Percentiles rank a stretch among this genome's conserved stretches.
phyloP scores from a whole-genome alignment of 2,797 vertebrate species.

The Bufotes viridis region DNA sequence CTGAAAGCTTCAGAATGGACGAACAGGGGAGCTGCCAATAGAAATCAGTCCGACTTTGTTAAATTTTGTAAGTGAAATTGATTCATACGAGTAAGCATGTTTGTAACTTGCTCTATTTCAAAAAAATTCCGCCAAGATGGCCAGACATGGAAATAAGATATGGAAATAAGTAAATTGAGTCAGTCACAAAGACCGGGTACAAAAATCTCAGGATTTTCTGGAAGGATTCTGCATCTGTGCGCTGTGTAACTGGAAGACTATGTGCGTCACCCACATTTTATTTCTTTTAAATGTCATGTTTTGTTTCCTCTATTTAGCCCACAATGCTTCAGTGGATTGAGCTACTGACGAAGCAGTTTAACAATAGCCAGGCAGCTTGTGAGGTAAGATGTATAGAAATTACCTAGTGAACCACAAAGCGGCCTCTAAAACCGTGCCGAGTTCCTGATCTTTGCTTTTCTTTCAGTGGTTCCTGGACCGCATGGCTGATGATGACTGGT shows the following conservation, averaged over 20 bases:
- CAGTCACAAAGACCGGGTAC: too few species aligned
- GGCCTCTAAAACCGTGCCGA: not conserved
- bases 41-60: too few species aligned
- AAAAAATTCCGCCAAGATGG: too few species aligned
- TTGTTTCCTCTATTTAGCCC: slow-evolving; percentile 77
- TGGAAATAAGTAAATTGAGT: too few species aligned
- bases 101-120: too few species aligned
- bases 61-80: too few species aligned
- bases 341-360: slow-evolving; percentile 97
- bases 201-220: too few species aligned
- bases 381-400: slow-evolving; percentile 81
- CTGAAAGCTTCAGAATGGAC: too few species aligned
- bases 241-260: not conserved
- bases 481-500: slow-evolving; percentile 99
- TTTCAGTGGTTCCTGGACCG: slow-evolving; percentile 97
- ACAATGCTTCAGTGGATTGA: slow-evolving; percentile 99
- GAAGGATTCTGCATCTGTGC: not conserved
- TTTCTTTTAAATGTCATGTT: not conserved
- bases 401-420: slow-evolving; percentile 58
- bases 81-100: too few species aligned
- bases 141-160: too few species aligned
- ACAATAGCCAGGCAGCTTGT: slow-evolving; percentile 99
- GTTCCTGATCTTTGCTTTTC: not conserved
- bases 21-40: too few species aligned
- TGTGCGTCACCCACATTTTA: not conserved